These are phyloP conservation scores for Chaetoderma sp. DNA, from an alignment of 2,888 invertebrate genomes.

Conservation along the genomic window DNA sequence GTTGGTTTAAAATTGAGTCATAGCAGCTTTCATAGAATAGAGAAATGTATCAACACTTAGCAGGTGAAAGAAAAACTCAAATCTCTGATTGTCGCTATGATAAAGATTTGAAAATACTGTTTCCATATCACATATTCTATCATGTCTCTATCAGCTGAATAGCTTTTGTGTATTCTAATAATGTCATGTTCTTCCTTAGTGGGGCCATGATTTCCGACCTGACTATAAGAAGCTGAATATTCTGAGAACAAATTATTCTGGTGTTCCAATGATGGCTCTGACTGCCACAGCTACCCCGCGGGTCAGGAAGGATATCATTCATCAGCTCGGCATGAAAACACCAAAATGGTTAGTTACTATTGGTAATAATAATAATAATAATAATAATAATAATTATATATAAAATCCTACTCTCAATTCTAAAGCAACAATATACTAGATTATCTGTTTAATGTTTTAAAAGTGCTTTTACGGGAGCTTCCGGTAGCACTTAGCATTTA, in stretches of 20 bases:
- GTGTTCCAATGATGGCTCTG: slow-evolving; percentile 82
- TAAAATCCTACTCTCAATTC: not conserved
- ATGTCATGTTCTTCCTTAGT: too few species aligned
- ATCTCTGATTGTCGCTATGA: too few species aligned
- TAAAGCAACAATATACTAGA: not conserved
- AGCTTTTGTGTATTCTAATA: too few species aligned
- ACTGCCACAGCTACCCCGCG: slow-evolving; percentile 97
- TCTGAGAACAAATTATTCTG: slow-evolving; percentile 79
- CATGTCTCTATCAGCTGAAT: too few species aligned
- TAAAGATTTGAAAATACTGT: too few species aligned
- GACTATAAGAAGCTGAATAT: slow-evolving; percentile 85
- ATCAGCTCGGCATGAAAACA: slow-evolving; percentile 77
- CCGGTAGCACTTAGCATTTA: too few species aligned
- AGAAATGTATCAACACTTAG: too few species aligned
- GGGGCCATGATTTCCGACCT: slow-evolving; percentile 87
- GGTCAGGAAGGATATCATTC: slow-evolving; percentile 88
- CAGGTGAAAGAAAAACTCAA: too few species aligned
- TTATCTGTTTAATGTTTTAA: not conserved
- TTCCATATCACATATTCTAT: too few species aligned
- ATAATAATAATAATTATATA: not conserved
- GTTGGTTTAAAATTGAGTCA: too few species aligned
- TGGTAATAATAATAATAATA: not conserved
- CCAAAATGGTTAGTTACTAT: slow-evolving; percentile 63
- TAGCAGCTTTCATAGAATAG: too few species aligned
- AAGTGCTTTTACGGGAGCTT: too few species aligned